Evolutionary conservation across 2,797 vertebrate species (phyloP).

Genomic region (Takifugu ocellatus): DNA sequence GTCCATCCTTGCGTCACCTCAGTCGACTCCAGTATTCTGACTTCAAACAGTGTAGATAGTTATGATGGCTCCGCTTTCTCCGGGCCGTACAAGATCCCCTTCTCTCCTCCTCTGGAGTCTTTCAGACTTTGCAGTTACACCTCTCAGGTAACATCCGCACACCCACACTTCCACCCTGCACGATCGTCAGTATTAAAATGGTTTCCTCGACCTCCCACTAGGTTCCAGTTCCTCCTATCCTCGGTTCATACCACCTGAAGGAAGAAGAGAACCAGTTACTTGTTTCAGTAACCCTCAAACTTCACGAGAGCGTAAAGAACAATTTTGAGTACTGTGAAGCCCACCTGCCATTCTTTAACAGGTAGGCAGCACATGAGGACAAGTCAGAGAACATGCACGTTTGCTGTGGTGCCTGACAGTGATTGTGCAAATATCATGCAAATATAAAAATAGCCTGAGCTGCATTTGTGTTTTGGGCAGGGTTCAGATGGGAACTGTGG

Average conservation of each 20-base stretch:
- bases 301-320: constrained; percentile 94
- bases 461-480: constrained; percentile 60
- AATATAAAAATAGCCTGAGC: no score
- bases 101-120: constrained; percentile 87
- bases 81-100: constrained; percentile 93
- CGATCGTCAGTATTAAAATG: not conserved
- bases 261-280: constrained; percentile 80
- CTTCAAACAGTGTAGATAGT: constrained; percentile 82
- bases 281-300: constrained; percentile 84
- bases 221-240: constrained; percentile 93
- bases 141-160: constrained; percentile 79
- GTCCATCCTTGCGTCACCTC: constrained; percentile 93
- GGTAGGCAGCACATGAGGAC: constrained; percentile 67
- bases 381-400: not conserved
- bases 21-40: constrained; percentile 85
- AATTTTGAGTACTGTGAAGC: constrained; percentile 94
- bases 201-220: constrained; percentile 40
- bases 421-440: no score
- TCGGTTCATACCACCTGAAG: constrained; percentile 86
- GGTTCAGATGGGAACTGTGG: constrained; percentile 81
- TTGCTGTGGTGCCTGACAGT: no score
- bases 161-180: no score
- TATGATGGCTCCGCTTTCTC: constrained; percentile 85
- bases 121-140: constrained; percentile 93
- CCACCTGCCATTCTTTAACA: constrained; percentile 91